These are phyloP conservation scores for Aptenodytes forsteri DNA, from an alignment of 2,113 vertebrate species.

Conservation along the genomic window DNA sequence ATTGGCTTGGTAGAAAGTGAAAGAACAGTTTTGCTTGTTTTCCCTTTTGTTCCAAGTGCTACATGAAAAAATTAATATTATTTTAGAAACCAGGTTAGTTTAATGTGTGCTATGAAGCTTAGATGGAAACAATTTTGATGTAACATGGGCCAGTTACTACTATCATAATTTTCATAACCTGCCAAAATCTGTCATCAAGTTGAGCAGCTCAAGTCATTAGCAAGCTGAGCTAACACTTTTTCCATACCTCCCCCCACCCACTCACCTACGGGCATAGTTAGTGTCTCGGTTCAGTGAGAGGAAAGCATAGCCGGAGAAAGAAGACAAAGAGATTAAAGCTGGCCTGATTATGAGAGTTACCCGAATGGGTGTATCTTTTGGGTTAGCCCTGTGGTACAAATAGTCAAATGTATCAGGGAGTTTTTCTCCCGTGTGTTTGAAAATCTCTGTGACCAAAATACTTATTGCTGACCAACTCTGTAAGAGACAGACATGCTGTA, in stretches of 20 bases:
- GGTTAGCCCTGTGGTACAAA: not conserved
- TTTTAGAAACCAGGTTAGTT: not conserved
- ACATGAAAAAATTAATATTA: not conserved
- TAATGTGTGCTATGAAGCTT: not conserved
- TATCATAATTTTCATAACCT: not conserved
- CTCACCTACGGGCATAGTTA: not conserved
- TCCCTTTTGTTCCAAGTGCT: not conserved
- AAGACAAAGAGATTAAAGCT: not conserved
- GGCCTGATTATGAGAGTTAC: not conserved
- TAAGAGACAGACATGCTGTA: not conserved
- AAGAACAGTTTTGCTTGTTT: not conserved
- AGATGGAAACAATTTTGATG: not conserved
- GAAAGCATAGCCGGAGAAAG: not conserved
- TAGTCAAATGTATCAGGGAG: rapidly evolving
- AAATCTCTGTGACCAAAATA: not conserved
- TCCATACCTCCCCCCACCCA: not conserved
- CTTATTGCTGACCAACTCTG: not conserved
- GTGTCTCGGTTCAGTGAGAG: not conserved
- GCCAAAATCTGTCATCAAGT: not conserved
- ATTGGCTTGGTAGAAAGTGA: not conserved
- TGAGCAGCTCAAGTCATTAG: not conserved
- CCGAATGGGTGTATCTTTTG: rapidly evolving
- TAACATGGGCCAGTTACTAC: not conserved
- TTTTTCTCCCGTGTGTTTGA: not conserved
- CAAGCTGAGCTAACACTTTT: not conserved